Conservation (phyloP, 2,888 invertebrate species). For the Isotomurus palustris region DNA sequence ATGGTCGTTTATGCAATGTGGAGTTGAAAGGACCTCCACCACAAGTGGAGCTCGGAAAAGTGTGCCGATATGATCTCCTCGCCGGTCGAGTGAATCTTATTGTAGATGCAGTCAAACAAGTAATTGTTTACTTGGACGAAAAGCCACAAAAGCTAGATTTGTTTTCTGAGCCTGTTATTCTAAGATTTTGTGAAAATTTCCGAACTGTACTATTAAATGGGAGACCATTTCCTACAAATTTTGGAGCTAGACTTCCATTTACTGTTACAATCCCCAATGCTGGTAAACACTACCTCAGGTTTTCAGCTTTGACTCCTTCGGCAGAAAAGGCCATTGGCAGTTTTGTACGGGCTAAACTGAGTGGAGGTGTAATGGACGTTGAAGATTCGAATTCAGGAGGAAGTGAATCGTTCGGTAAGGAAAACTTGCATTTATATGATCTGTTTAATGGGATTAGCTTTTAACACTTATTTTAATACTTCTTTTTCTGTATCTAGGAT, state of each 20-base stretch:
- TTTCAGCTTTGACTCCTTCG: conserved; percentile 70
- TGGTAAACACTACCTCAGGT: conserved; percentile 70
- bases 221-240: conserved; percentile 62
- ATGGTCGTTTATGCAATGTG: no score
- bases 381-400: neutral
- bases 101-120: conserved; percentile 71
- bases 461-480: no score
- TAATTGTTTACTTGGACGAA: conserved; percentile 76
- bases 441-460: no score
- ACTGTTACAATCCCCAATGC: conserved; percentile 65
- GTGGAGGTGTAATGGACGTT: conserved; percentile 3
- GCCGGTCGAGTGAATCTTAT: conserved; percentile 79
- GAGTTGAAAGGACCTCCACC: conserved; percentile 91
- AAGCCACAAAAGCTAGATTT: conserved; percentile 66
- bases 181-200: conserved; percentile 75
- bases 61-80: conserved; percentile 71
- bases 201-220: conserved; percentile 74
- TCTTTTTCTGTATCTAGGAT: no score
- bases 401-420: neutral
- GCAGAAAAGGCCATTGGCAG: conserved; percentile 60
- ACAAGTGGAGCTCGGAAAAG: conserved; percentile 82
- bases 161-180: conserved; percentile 65
- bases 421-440: no score
- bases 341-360: conserved; percentile 16
- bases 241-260: conserved; percentile 71